Percentiles rank a stretch among this genome's conserved stretches.
Evolutionary conservation across 2,113 vertebrate species (phyloP).

Genomic region (Emydocephalus ijimae): DNA sequence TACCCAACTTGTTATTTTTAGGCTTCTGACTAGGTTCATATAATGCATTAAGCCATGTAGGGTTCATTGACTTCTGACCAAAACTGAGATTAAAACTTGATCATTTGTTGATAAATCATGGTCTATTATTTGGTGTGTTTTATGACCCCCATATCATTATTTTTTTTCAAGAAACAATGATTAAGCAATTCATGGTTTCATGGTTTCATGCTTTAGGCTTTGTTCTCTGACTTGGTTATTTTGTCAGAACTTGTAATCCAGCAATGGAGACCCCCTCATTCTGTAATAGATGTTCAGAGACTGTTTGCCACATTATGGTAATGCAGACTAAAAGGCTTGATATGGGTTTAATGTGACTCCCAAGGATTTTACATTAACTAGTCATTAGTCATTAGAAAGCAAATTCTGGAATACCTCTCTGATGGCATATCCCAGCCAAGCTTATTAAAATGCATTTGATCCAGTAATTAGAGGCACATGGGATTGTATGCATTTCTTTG

Average conservation of each 20-base stretch:
- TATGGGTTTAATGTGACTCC: neutral
- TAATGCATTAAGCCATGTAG: neutral
- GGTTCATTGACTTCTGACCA: neutral
- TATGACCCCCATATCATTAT: neutral
- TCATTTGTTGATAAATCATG: neutral
- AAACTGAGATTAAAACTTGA: neutral
- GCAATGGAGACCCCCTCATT: neutral
- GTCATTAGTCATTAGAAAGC: neutral
- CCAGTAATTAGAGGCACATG: constrained; percentile 7
- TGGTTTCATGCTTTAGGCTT: neutral
- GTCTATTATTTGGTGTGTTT: neutral
- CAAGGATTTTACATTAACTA: neutral
- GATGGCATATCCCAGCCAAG: constrained; percentile 11
- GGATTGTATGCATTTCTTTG: constrained; percentile 19
- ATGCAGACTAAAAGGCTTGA: neutral
- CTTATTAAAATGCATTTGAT: constrained; percentile 17
- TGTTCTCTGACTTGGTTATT: neutral
- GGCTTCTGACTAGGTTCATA: neutral
- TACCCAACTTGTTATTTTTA: neutral
- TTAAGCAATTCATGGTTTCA: neutral
- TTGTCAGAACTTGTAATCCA: neutral
- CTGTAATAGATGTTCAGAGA: neutral
- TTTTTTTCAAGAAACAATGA: neutral
- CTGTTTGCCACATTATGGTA: neutral
- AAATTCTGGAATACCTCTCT: constrained; percentile 12